Conservation (phyloP, 2,113 vertebrate genomes). For the Machaerirhynchus nigripectus region DNA sequence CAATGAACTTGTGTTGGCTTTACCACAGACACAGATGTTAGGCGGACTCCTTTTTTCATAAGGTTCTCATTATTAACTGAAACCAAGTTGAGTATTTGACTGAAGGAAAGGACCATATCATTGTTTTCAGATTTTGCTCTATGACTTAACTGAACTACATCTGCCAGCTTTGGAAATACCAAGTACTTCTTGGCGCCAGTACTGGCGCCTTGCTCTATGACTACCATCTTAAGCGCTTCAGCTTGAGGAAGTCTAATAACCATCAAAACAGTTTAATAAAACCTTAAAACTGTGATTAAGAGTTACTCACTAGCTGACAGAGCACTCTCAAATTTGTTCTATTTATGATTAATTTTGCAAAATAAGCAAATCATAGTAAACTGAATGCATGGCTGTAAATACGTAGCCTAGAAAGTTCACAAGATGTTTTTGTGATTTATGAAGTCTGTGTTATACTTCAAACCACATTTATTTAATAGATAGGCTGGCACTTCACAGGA, state of each 20-base stretch:
- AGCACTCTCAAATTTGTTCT: slow-evolving; percentile 24
- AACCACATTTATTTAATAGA: slow-evolving; percentile 75
- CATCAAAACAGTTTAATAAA: slow-evolving; percentile 75
- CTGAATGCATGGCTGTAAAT: slow-evolving; percentile 30
- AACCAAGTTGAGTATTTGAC: slow-evolving; percentile 77
- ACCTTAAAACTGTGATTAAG: slow-evolving; percentile 67
- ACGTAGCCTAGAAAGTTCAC: slow-evolving; percentile 44
- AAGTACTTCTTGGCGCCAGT: slow-evolving; percentile 75
- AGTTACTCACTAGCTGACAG: slow-evolving; percentile 65
- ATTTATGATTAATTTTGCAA: slow-evolving; percentile 62
- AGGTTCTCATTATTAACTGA: slow-evolving; percentile 87
- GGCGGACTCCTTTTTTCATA: slow-evolving; percentile 80
- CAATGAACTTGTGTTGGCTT: slow-evolving; percentile 78
- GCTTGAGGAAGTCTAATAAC: slow-evolving; percentile 71
- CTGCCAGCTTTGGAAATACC: slow-evolving; percentile 80
- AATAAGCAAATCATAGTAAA: slow-evolving; percentile 33
- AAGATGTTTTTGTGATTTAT: slow-evolving; percentile 72
- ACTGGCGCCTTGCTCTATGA: slow-evolving; percentile 73
- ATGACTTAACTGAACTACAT: slow-evolving; percentile 80
- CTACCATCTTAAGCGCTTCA: slow-evolving; percentile 70
- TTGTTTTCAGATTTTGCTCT: slow-evolving; percentile 83
- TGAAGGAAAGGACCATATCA: slow-evolving; percentile 82
- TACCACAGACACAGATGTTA: slow-evolving; percentile 80
- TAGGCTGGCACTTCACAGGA: slow-evolving; percentile 66
- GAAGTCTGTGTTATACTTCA: slow-evolving; percentile 63